A percentile compares a stretch with the other conserved stretches of the same genome.
Evolutionary conservation across 2,797 vertebrate genomes (phyloP).

Genomic region (Pipistrellus pipistrellus): DNA sequence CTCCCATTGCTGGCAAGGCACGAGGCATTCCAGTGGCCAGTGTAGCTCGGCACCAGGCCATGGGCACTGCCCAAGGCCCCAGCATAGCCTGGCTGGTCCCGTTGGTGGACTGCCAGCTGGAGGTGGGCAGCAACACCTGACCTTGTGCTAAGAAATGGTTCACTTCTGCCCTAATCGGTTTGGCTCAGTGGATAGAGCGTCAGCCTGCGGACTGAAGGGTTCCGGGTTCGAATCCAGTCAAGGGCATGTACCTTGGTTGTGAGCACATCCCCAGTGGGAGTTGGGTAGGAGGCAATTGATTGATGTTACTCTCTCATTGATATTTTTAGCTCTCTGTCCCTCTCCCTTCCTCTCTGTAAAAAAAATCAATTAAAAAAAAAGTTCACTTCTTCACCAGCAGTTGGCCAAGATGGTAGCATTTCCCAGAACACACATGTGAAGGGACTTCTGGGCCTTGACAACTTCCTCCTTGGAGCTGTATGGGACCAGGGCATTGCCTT

Average conservation of each 20-base stretch:
- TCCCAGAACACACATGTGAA: conserved; percentile 99
- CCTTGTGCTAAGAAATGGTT: conserved; percentile 98
- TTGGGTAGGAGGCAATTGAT: too few species aligned
- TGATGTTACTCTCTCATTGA: too few species aligned
- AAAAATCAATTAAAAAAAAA: too few species aligned
- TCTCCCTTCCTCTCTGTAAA: too few species aligned
- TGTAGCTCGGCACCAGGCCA: conserved; percentile 88
- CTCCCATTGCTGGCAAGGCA: conserved; percentile 91
- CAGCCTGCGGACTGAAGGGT: too few species aligned
- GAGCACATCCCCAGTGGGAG: too few species aligned
- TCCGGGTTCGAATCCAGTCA: too few species aligned
- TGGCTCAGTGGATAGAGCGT: too few species aligned
- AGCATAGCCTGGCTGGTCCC: conserved; percentile 93
- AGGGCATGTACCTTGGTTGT: too few species aligned
- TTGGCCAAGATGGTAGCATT: conserved; percentile 99
- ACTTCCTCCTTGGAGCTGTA: conserved; percentile 99
- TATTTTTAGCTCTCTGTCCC: too few species aligned
- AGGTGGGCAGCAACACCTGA: conserved; percentile 95
- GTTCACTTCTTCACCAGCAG: conserved; percentile 97
- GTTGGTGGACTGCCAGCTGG: conserved; percentile 96
- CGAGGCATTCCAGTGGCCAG: conserved; percentile 94
- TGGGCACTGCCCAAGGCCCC: conserved; percentile 92
- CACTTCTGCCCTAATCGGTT: conserved; percentile 88
- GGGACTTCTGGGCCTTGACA: conserved; percentile 98
- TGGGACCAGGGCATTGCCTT: conserved; percentile 98